Evolutionary conservation across 2,113 vertebrate species (phyloP).

Genomic region (Equus przewalskii): DNA sequence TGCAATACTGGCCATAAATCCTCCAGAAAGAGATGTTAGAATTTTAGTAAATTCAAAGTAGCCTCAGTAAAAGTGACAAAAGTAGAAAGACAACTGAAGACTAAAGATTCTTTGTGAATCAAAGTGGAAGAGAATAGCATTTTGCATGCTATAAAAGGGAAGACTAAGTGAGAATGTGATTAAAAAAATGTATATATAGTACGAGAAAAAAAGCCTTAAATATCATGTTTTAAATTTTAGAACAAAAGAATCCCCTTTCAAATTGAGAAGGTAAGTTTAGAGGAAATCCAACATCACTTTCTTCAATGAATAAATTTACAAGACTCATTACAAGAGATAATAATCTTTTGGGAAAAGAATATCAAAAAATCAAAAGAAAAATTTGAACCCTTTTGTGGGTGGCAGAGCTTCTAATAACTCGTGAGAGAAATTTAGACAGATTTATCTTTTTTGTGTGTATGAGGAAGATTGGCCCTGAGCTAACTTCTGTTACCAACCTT

Average conservation of each 20-base stretch:
- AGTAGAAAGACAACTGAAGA: neutral
- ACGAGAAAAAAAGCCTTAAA: neutral
- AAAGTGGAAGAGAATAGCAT: neutral
- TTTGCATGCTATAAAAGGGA: neutral
- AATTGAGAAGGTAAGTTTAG: neutral
- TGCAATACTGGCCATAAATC: neutral
- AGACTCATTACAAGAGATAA: neutral
- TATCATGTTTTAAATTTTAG: neutral
- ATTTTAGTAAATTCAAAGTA: neutral
- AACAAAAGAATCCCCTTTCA: neutral
- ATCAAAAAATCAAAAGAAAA: neutral
- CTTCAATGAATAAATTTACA: neutral
- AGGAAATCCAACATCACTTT: constrained; percentile 25
- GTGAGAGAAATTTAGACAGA: neutral
- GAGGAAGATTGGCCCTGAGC: too few relatives aligned
- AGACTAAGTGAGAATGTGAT: neutral
- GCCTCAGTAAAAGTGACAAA: neutral
- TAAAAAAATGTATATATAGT: neutral
- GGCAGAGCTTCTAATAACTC: neutral
- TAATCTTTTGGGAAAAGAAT: neutral
- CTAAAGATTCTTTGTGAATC: neutral
- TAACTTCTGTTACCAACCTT: too few relatives aligned
- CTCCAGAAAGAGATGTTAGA: neutral
- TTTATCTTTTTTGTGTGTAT: neutral
- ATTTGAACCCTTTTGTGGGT: neutral